Conservation (phyloP, 2,113 vertebrate genomes). For the Rhineura floridana region DNA sequence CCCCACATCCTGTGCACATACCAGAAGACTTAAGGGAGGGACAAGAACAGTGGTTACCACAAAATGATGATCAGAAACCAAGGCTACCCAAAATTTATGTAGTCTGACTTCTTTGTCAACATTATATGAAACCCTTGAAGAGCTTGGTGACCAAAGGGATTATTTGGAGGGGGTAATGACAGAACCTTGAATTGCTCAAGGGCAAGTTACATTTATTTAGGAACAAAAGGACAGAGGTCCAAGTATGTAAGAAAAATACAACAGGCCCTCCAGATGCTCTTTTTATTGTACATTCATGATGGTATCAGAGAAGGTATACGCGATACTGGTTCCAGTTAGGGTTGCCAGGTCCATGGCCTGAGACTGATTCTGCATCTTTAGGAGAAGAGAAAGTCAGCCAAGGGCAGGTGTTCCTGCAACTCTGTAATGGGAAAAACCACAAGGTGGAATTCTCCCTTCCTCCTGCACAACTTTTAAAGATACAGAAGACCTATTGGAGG, state of each 20-base stretch:
- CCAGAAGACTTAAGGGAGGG: background rate
- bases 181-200: background rate
- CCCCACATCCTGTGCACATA: background rate
- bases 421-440: no score
- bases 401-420: no score
- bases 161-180: background rate
- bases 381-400: no score
- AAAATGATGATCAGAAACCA: background rate
- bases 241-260: background rate
- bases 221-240: background rate
- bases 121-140: background rate
- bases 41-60: background rate
- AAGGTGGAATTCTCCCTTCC: no score
- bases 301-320: no score
- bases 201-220: background rate
- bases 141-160: background rate
- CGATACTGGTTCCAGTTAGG: no score
- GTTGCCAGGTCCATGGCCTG: no score
- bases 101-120: background rate
- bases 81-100: background rate
- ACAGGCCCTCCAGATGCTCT: background rate
- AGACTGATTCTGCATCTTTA: no score
- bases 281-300: no score
- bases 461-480: no score
- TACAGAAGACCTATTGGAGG: no score